Conservation (phyloP, 2,797 vertebrate species). For the Alcedo atthis region DNA sequence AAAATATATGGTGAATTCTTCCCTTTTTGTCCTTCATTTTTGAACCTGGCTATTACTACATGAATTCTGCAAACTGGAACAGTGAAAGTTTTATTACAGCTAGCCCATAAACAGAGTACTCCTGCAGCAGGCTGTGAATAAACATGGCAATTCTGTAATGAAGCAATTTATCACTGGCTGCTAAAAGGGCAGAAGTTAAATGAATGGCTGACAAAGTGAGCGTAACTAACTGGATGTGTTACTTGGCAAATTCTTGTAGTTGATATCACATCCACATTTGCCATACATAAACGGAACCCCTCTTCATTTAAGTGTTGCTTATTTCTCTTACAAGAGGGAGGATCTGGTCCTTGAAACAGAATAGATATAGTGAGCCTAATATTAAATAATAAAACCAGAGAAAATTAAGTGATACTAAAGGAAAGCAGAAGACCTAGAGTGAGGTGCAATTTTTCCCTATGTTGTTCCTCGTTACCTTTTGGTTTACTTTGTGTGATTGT, state of each 20-base stretch:
- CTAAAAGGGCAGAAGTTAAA: not conserved
- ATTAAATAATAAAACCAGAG: not conserved
- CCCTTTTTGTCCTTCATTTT: not conserved
- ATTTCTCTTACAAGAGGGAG: not conserved
- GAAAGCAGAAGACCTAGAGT: not conserved
- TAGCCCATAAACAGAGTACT: not conserved
- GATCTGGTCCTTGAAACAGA: not conserved
- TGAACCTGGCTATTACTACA: not conserved
- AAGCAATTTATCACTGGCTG: not conserved
- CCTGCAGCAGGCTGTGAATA: not conserved
- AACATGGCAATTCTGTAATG: not conserved
- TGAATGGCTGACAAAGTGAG: not conserved
- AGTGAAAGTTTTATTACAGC: not conserved
- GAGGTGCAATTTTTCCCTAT: fast-evolving
- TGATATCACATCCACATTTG: not conserved
- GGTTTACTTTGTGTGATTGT: not conserved
- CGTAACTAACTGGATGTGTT: not conserved
- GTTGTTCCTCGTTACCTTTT: not conserved
- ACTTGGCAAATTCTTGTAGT: not conserved
- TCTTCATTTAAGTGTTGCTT: not conserved
- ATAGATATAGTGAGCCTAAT: not conserved
- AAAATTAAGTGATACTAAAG: not conserved
- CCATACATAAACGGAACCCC: fast-evolving
- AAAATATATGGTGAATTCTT: not conserved
- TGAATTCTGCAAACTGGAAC: not conserved